phyloP scores from a whole-genome alignment of 2,888 invertebrate genomes.

The Dinocampus coccinellae region DNA sequence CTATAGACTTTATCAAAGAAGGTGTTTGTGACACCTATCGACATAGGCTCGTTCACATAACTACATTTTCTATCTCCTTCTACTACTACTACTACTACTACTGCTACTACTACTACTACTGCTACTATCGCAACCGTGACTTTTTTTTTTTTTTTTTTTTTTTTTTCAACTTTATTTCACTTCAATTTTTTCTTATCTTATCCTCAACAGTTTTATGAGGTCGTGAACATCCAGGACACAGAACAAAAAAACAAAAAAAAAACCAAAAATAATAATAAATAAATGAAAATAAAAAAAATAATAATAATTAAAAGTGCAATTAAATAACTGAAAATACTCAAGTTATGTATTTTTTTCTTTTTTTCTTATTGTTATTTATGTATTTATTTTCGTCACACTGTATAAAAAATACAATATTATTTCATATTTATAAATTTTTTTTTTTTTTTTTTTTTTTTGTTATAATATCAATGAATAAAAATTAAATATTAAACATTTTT shows the following conservation, averaged over 20 bases:
- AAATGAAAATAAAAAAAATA: too few species aligned
- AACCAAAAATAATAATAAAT: too few species aligned
- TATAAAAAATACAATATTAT: too few species aligned
- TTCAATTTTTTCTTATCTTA: conserved; percentile 23
- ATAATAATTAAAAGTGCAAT: not conserved
- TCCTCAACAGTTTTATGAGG: conserved; percentile 13
- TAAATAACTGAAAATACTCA: not conserved
- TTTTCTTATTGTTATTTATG: not conserved
- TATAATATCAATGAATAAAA: not conserved
- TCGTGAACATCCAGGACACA: not conserved
- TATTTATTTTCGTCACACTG: too few species aligned
- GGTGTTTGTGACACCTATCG: not conserved
- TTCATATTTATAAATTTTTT: not conserved
- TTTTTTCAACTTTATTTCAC: not conserved
- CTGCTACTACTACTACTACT: too few species aligned
- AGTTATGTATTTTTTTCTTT: not conserved
- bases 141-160: not conserved
- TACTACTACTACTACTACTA: too few species aligned
- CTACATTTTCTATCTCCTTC: not conserved
- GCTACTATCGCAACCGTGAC: too few species aligned
- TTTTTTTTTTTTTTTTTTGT: not conserved
- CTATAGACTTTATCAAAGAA: not conserved
- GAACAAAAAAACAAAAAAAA: not conserved
- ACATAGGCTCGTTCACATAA: not conserved
- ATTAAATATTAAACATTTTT: not conserved